Evolutionary conservation across 2,888 invertebrate genomes (phyloP).

Genomic region (Stenolophus ochropezus): DNA sequence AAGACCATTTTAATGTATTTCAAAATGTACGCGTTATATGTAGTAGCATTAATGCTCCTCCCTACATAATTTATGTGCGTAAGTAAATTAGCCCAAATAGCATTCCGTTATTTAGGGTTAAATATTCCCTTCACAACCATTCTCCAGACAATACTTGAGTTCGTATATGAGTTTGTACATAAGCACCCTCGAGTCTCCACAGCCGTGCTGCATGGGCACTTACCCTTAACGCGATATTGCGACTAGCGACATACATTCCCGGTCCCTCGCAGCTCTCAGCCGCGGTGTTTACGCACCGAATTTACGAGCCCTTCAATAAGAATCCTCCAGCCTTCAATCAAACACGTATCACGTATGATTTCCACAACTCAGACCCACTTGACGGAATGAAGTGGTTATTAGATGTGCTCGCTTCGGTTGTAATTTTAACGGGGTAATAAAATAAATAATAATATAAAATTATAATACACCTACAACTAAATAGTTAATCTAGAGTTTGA

Average conservation of each 20-base stretch:
- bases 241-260: conserved; percentile 34
- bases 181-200: not conserved
- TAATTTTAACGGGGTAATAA: not conserved
- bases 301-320: conserved; percentile 33
- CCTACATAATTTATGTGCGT: not conserved
- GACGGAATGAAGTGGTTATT: conserved; percentile 19
- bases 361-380: not conserved
- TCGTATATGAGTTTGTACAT: conserved; percentile 2
- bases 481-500: too few species aligned
- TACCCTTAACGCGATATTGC: conserved; percentile 13
- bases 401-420: not conserved
- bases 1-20: too few species aligned
- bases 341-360: conserved; percentile 10
- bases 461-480: too few species aligned
- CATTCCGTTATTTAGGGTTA: not conserved
- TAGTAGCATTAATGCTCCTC: too few species aligned
- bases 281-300: conserved; percentile 4
- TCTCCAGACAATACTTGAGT: not conserved
- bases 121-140: not conserved
- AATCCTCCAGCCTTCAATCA: conserved; percentile 3
- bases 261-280: conserved; percentile 2
- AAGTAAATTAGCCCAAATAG: not conserved
- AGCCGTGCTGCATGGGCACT: not conserved
- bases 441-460: too few species aligned
- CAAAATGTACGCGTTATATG: too few species aligned